These are phyloP conservation scores for Columba janthina DNA, from an alignment of 2,113 vertebrate genomes.

Conservation along the genomic window DNA sequence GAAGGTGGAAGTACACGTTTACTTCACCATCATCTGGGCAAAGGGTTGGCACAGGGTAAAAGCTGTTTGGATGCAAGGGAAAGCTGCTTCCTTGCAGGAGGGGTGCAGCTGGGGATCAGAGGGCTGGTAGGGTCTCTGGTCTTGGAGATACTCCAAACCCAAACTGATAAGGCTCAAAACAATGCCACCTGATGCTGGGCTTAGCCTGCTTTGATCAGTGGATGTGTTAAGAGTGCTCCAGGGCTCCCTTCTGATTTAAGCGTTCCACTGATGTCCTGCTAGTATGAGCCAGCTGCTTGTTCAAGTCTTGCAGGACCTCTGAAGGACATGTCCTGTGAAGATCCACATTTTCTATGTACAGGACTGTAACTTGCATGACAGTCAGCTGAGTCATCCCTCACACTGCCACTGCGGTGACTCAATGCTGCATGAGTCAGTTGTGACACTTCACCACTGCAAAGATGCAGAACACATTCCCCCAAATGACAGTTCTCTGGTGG, in stretches of 20 bases:
- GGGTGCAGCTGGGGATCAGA: background rate
- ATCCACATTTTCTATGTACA: background rate
- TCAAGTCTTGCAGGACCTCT: background rate
- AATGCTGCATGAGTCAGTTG: background rate
- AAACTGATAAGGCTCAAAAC: background rate
- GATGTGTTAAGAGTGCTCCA: background rate
- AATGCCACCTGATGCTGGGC: background rate
- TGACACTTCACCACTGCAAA: background rate
- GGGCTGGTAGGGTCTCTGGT: background rate
- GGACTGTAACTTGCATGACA: background rate
- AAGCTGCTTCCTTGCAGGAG: background rate
- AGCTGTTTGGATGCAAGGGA: background rate
- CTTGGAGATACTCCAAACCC: background rate
- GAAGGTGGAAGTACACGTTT: rapidly evolving
- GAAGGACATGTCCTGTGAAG: background rate
- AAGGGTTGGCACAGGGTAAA: background rate
- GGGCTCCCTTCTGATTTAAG: background rate
- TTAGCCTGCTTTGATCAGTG: background rate
- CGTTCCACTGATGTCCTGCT: background rate
- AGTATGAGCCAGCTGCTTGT: background rate
- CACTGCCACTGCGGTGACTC: background rate
- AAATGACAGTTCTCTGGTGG: background rate
- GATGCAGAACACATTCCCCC: background rate
- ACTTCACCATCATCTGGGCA: background rate
- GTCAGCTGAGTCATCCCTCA: background rate